Base-by-base conservation (phyloP, 2,113 vertebrate species). In the Thamnophis sirtalis region DNA sequence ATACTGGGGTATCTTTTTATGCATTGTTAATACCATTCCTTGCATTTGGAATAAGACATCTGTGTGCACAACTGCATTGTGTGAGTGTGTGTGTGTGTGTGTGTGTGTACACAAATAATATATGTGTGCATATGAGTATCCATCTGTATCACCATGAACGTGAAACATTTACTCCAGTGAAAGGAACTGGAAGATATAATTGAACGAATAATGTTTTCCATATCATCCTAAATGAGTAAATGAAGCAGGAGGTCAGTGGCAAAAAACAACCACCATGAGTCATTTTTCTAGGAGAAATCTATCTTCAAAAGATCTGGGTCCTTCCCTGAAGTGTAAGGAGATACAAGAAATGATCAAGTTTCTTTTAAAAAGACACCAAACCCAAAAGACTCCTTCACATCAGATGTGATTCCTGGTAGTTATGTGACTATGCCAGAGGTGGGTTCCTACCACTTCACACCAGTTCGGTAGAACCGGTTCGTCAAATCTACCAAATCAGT, bases 71-170 rank as follows among this genome's bases (percentile, higher is more conserved):
- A 86, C 28, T 68, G 11, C 11, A n/a, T n/a, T 73, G 2, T 15
- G 0, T 50, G 1, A 26, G 0, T 68, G 1, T 73, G 2, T 33
- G 4, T 73, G 15, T 15, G 0, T 50, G 1, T 50, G 0, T 15
- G 3, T 28, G 3, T 48, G 9, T 51, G 15, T 3, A 80, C 5
- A 38, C 68, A 80, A 19, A 80, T 17, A 80, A 80, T 80, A 38
- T 80, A 80, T 68, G 63, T 68, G 11, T 15, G 28, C 1, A 68
- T 33, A 33, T 43, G 33, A 21, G 17, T 80, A 21, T 80, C 17
- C 33, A 9, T 80, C 6, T 38, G n/a, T 38, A 21, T 80, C 7
- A 38, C 73, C 33, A 38, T 43, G 33, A 38, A 38, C 3, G 1
- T 80, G 73, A 80, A 43, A 87, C 28, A 28, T 28, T 15, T 51